These are phyloP conservation scores for Ichneumoninae sp. DNA, from an alignment of 2,888 invertebrate genomes.

Conservation along the genomic window DNA sequence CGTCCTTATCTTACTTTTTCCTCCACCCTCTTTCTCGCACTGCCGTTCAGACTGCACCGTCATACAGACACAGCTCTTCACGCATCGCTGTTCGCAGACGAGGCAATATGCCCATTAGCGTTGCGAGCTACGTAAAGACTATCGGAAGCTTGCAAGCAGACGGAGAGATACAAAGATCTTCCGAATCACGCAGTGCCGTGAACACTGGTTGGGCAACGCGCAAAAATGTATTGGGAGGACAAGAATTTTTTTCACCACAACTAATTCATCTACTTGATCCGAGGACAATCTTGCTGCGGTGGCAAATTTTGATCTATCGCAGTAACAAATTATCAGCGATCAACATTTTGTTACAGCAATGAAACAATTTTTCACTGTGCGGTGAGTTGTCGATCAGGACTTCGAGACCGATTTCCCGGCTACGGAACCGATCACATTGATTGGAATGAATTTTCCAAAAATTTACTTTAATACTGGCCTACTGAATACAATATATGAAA, in stretches of 20 bases:
- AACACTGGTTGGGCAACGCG: background rate
- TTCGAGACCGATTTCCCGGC: no score
- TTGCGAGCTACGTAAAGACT: conserved; percentile 77
- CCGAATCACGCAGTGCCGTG: conserved; percentile 25
- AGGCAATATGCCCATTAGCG: conserved; percentile 79
- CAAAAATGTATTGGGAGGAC: background rate
- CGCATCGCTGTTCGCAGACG: conserved; percentile 74
- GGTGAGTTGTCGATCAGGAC: no score
- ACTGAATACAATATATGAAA: background rate
- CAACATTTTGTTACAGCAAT: no score
- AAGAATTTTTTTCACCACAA: background rate
- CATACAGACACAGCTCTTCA: conserved; percentile 43
- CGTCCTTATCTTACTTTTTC: conserved; percentile 43
- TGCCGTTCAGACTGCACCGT: background rate
- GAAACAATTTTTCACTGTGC: no score
- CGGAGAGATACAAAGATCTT: conserved; percentile 54
- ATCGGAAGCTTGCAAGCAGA: conserved; percentile 76
- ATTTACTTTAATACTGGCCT: background rate
- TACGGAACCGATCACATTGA: background rate
- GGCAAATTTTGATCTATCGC: no score
- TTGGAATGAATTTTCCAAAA: background rate
- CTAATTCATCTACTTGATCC: no score
- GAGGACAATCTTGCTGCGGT: no score
- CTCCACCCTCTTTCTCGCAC: conserved; percentile 18
- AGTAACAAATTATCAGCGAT: no score